These are phyloP conservation scores for Notocelia uddmanniana DNA, from an alignment of 2,888 invertebrate genomes.

Conservation along the genomic window DNA sequence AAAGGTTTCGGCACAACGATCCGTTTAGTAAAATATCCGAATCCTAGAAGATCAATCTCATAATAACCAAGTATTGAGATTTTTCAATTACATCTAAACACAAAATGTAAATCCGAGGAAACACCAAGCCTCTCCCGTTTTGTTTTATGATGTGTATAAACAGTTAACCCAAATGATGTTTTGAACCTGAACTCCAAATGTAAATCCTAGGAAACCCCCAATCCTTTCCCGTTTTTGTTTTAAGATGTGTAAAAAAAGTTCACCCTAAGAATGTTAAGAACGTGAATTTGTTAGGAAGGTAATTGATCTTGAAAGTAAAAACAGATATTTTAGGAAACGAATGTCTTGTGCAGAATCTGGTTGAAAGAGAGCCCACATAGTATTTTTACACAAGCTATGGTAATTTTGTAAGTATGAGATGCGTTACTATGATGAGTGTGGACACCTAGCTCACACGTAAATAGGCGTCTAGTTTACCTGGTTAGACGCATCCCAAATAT, in stretches of 20 bases:
- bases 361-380: conserved; percentile 74
- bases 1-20: conserved; percentile 53
- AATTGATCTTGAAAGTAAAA: background rate
- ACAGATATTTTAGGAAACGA: conserved; percentile 10
- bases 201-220: too few species aligned
- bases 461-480: conserved; percentile 67
- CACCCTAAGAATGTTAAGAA: background rate
- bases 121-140: too few species aligned
- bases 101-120: background rate
- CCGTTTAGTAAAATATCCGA: conserved; percentile 14
- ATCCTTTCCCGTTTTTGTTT: background rate
- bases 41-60: background rate
- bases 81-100: background rate
- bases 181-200: too few species aligned
- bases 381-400: conserved; percentile 56
- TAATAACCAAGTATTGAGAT: background rate
- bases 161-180: background rate
- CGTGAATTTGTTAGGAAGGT: background rate
- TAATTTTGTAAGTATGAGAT: conserved; percentile 53
- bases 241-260: background rate
- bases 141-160: too few species aligned
- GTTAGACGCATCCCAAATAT: conserved; percentile 71
- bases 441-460: conserved; percentile 43
- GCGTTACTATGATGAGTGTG: conserved; percentile 61
- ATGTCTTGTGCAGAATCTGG: conserved; percentile 9